Conservation (phyloP, 1,140 invertebrate species). For the Coboldia fuscipes region DNA sequence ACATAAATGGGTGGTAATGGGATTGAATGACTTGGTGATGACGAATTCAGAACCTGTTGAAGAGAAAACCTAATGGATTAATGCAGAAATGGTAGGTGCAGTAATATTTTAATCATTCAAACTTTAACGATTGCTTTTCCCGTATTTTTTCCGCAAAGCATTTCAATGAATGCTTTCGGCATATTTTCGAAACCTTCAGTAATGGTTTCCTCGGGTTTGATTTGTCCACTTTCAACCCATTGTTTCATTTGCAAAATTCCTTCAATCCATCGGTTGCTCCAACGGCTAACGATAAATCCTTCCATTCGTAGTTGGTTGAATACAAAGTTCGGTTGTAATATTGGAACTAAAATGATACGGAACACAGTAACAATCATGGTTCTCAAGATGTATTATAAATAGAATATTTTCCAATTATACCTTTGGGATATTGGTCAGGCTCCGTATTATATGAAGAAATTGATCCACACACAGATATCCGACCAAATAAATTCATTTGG, state of each 20-base stretch:
- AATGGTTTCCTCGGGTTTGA: slow-evolving; percentile 35
- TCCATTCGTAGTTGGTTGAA: slow-evolving; percentile 32
- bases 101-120: no score
- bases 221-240: slow-evolving; percentile 32
- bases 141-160: slow-evolving; percentile 34
- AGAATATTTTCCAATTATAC: no score
- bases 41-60: no score
- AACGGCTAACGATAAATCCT: slow-evolving; percentile 32
- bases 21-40: no score
- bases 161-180: slow-evolving; percentile 33
- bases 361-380: no score
- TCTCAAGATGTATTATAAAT: no score
- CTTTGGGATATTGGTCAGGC: not conserved
- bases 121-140: slow-evolving; percentile 40
- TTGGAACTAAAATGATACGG: slow-evolving; percentile 20
- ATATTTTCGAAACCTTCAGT: slow-evolving; percentile 41
- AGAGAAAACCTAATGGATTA: no score
- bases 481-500: slow-evolving; percentile 33
- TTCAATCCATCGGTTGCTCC: slow-evolving; percentile 11
- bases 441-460: slow-evolving; percentile 15
- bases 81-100: no score
- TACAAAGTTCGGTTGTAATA: slow-evolving; percentile 27
- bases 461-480: slow-evolving; percentile 34
- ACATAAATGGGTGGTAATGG: no score
- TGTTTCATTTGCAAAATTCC: slow-evolving; percentile 31